These are phyloP conservation scores for Patella depressa DNA, from an alignment of 2,888 invertebrate species.

Conservation along the genomic window DNA sequence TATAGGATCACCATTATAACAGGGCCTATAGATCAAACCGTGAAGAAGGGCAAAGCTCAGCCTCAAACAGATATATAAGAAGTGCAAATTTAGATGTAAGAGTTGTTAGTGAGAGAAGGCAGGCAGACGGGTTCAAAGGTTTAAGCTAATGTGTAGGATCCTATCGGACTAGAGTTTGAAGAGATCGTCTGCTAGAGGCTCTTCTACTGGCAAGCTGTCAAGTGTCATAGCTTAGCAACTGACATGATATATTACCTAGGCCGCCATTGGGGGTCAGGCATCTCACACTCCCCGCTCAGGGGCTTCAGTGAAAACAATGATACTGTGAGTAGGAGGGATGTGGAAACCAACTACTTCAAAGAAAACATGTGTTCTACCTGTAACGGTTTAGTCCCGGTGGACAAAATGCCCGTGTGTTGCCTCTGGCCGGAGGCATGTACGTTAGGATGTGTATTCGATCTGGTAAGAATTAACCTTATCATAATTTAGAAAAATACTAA, in stretches of 20 bases:
- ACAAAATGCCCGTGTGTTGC: constrained; percentile 55
- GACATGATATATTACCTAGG: constrained; percentile 64
- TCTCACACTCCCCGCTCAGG: constrained; percentile 26
- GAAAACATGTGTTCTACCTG: constrained; percentile 37
- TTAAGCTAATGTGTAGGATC: constrained; percentile 6
- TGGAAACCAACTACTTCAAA: constrained; percentile 12
- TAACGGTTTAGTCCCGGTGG: constrained; percentile 24
- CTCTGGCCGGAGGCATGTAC: constrained; percentile 59
- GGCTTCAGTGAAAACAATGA: constrained; percentile 33
- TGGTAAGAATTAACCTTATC: constrained; percentile 27
- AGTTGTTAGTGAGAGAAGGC: constrained; percentile 4
- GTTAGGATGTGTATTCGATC: constrained; percentile 52
- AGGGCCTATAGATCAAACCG: neutral
- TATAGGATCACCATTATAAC: neutral
- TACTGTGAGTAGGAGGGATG: constrained; percentile 27
- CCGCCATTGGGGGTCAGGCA: constrained; percentile 54
- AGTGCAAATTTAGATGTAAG: constrained; percentile 9
- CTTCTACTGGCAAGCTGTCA: constrained; percentile 61
- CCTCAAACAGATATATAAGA: constrained; percentile 7
- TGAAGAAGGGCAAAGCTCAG: constrained; percentile 12
- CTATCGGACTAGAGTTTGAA: constrained; percentile 4
- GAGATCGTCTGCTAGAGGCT: constrained; percentile 13
- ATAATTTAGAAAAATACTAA: no score
- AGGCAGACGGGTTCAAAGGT: constrained; percentile 12
- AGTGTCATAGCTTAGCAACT: constrained; percentile 64